Evolutionary conservation across 2,888 invertebrate genomes (phyloP).

Genomic region (Sacculina carcini): DNA sequence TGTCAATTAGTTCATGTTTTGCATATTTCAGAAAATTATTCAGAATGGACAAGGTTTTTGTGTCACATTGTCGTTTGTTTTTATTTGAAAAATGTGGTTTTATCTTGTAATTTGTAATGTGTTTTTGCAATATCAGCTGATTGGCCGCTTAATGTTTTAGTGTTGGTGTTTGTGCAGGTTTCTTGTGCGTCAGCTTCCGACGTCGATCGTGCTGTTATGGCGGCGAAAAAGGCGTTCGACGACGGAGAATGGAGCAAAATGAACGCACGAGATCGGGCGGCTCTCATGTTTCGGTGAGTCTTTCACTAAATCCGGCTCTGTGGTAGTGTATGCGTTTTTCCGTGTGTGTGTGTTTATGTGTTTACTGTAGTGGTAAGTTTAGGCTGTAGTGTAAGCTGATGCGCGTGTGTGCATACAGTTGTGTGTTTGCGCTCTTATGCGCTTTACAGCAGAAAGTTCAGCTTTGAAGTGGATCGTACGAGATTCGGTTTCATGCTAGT

Average conservation of each 20-base stretch:
- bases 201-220: slow-evolving; percentile 60
- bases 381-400: no score
- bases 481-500: no score
- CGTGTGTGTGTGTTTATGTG: background rate
- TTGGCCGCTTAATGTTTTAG: no score
- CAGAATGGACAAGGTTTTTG: background rate
- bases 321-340: background rate
- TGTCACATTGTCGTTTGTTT: background rate
- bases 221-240: slow-evolving; percentile 64
- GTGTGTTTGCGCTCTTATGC: no score
- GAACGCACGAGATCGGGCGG: slow-evolving; percentile 67
- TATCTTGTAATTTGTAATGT: no score
- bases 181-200: slow-evolving; percentile 44
- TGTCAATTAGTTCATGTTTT: no score
- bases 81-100: background rate
- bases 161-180: no score
- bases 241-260: slow-evolving; percentile 81
- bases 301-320: background rate
- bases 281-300: slow-evolving; percentile 43
- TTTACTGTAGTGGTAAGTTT: background rate
- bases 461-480: no score
- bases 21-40: no score
- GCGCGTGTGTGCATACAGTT: no score
- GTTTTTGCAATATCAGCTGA: no score
- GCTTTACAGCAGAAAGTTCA: no score